Conservation (phyloP, 1,140 invertebrate genomes). For the Tenebrio molitor region DNA sequence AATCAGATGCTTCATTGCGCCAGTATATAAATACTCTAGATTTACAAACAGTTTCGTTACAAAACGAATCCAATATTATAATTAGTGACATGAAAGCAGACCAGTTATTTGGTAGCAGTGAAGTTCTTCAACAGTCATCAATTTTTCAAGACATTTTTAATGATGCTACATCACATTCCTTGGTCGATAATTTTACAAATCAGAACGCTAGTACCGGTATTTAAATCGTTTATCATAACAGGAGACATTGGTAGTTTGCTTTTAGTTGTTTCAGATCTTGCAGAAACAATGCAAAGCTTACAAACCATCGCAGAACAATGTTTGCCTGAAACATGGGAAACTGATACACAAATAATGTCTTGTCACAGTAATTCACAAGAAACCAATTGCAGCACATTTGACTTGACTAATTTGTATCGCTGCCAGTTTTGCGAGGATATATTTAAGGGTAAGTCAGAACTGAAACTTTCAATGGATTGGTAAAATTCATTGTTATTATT, state of each 20-base stretch:
- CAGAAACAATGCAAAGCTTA: conserved; percentile 65
- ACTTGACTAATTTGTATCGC: conserved; percentile 60
- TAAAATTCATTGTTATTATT: conserved; percentile 3
- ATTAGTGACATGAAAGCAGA: conserved; percentile 59
- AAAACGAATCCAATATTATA: conserved; percentile 45
- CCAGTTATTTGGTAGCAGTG: conserved; percentile 57
- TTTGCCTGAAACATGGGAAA: conserved; percentile 61
- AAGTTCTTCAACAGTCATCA: conserved; percentile 62
- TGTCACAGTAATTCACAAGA: conserved; percentile 54
- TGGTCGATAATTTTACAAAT: conserved; percentile 63
- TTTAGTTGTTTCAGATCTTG: conserved; percentile 62
- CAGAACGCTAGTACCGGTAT: conserved; percentile 59
- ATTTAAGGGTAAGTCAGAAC: conserved; percentile 58
- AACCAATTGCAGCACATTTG: conserved; percentile 58
- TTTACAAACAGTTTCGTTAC: conserved; percentile 46
- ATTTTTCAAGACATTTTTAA: conserved; percentile 65
- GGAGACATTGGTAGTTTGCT: background rate
- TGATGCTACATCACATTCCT: conserved; percentile 60
- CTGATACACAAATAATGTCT: conserved; percentile 53
- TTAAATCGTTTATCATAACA: background rate
- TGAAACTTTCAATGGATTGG: background rate
- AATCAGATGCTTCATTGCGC: conserved; percentile 61
- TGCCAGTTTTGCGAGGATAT: conserved; percentile 64
- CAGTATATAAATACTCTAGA: conserved; percentile 59
- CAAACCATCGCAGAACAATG: conserved; percentile 65